These are phyloP conservation scores for Capitulum mitella DNA, from an alignment of 2,888 invertebrate species.

Conservation along the genomic window DNA sequence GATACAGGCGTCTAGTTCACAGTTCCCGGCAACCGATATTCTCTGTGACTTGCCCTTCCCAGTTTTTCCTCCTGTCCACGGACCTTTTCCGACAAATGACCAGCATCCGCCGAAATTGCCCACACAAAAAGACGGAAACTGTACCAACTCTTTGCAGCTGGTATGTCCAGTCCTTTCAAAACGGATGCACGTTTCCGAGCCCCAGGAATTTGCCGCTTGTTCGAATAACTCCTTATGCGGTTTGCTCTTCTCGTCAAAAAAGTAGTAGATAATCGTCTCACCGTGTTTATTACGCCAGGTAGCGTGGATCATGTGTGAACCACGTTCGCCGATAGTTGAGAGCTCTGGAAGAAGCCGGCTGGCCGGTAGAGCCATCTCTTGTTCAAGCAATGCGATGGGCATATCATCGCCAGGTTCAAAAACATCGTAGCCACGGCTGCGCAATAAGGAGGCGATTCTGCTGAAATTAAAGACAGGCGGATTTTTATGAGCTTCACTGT, in stretches of 20 bases:
- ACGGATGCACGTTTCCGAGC: background rate
- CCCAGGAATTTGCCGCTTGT: background rate
- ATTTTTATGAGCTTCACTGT: background rate
- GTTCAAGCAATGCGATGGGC: background rate
- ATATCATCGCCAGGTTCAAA: background rate
- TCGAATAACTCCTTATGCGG: background rate
- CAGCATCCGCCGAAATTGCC: background rate
- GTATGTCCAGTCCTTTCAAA: background rate
- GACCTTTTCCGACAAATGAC: background rate
- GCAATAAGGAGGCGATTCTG: background rate
- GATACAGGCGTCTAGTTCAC: constrained; percentile 1
- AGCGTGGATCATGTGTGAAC: background rate
- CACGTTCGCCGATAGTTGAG: background rate
- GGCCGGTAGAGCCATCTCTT: background rate
- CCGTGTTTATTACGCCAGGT: background rate
- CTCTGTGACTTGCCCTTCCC: background rate
- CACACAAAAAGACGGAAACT: background rate
- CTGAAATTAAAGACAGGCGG: background rate
- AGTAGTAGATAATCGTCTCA: background rate
- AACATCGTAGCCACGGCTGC: background rate
- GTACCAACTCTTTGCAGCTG: background rate
- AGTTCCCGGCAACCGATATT: background rate
- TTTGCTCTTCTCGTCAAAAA: background rate
- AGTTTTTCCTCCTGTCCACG: background rate
- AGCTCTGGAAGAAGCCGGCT: background rate